Evolutionary conservation across 2,888 invertebrate species (phyloP), one percentile per base, ranked within the genome.

Genomic region (Molanna angustata): DNA sequence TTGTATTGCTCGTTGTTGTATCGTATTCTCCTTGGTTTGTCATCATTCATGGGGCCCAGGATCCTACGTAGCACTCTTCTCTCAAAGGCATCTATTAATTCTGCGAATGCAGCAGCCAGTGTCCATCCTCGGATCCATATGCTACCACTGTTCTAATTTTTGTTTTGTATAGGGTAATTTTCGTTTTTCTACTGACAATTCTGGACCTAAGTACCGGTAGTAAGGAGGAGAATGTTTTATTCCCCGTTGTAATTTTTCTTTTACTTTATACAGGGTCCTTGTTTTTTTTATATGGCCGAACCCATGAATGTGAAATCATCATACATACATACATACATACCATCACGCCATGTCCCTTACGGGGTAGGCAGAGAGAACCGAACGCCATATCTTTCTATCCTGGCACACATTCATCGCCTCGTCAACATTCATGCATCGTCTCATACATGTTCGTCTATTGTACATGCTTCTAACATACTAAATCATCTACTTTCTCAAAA

Each of bases 161-260:
- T n/a, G n/a, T n/a, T n/a, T 35, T 13, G 35, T n/a, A 35, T 4
- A 35, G 35, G 35, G 35, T 35, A n/a, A 35, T n/a, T 35, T 35
- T 4, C 7, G 35, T 35, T 35, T 35, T 35, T 13, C 35, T 35
- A 13, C 13, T 4, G 35, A n/a, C 35, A 35, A 7, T 35, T 35
- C 35, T 35, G 35, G 35, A 35, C 14, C 13, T 35, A 13, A 35
- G 13, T n/a, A 35, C 35, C 14, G 35, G 35, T 4, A 35, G 35
- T 35, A 35, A 13, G 14, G 13, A 35, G 14, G 13, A 35, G 35
- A 35, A 35, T 35, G 35, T 13, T 35, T 35, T 35, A 13, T 35
- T 35, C 14, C 35, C 35, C 13, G 35, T 35, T 35, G 35, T 13
- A 4, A 35, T 35, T 13, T n/a, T 35, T 35, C 35, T n/a, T n/a